These are phyloP conservation scores for Hypercompe scribonia DNA, from an alignment of 2,888 invertebrate genomes.

Conservation along the genomic window DNA sequence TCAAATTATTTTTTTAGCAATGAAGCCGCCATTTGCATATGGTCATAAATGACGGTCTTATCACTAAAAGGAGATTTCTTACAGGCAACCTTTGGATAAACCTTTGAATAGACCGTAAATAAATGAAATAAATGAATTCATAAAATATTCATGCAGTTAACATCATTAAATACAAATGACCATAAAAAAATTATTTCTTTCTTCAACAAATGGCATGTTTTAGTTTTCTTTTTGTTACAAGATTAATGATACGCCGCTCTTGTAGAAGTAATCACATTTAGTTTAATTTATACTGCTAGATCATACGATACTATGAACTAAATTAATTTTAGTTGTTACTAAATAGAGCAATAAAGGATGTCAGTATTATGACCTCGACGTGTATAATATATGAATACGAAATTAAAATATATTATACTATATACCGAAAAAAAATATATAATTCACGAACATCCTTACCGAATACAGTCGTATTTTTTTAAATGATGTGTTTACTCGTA, in stretches of 20 bases:
- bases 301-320: neutral
- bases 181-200: no score
- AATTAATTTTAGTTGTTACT: neutral
- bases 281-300: neutral
- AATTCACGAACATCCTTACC: neutral
- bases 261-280: neutral
- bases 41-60: no score
- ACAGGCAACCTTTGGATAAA: no score
- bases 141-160: no score
- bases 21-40: no score
- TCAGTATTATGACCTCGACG: neutral
- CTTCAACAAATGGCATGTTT: neutral
- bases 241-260: neutral
- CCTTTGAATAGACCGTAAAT: no score
- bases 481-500: neutral
- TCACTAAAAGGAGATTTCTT: no score
- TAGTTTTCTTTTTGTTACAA: neutral
- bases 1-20: no score
- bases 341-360: neutral
- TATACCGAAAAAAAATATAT: neutral
- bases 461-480: neutral
- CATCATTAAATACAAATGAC: no score
- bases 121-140: no score
- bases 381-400: neutral
- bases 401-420: neutral